These are phyloP conservation scores for Erebia ligea DNA, from an alignment of 2,888 invertebrate genomes.

Conservation along the genomic window DNA sequence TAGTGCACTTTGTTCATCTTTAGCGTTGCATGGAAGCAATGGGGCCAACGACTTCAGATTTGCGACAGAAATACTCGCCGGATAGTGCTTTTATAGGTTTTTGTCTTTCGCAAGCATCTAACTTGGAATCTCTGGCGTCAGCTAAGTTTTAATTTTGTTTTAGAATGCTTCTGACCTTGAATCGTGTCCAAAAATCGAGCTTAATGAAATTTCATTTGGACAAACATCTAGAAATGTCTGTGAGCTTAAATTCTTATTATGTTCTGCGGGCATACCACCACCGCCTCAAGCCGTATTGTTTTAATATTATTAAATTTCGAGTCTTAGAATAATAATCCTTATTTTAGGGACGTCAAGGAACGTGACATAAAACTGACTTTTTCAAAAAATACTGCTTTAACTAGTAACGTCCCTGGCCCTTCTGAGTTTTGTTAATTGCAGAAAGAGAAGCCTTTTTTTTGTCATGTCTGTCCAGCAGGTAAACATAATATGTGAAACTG, in stretches of 20 bases:
- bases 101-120: conserved; percentile 23
- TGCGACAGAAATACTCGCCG: conserved; percentile 29
- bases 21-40: conserved; percentile 55
- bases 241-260: not conserved
- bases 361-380: too few relatives aligned
- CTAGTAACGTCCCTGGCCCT: too few relatives aligned
- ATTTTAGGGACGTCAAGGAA: too few relatives aligned
- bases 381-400: too few relatives aligned
- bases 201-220: not conserved
- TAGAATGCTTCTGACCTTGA: conserved; percentile 13
- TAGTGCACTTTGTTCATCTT: conserved; percentile 36
- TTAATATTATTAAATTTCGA: too few relatives aligned
- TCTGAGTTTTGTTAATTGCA: too few relatives aligned
- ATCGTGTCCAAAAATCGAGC: conserved; percentile 1
- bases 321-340: too few relatives aligned
- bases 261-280: too few relatives aligned
- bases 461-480: too few relatives aligned
- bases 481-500: too few relatives aligned
- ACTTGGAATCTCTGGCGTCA: conserved; percentile 20
- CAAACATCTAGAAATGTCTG: not conserved
- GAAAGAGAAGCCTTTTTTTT: too few relatives aligned
- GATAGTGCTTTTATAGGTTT: conserved; percentile 30
- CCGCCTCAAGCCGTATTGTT: too few relatives aligned
- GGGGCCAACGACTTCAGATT: conserved; percentile 63
- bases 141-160: conserved; percentile 22